Conservation (phyloP, 2,113 vertebrate species). For the Oceanodroma tethys region DNA sequence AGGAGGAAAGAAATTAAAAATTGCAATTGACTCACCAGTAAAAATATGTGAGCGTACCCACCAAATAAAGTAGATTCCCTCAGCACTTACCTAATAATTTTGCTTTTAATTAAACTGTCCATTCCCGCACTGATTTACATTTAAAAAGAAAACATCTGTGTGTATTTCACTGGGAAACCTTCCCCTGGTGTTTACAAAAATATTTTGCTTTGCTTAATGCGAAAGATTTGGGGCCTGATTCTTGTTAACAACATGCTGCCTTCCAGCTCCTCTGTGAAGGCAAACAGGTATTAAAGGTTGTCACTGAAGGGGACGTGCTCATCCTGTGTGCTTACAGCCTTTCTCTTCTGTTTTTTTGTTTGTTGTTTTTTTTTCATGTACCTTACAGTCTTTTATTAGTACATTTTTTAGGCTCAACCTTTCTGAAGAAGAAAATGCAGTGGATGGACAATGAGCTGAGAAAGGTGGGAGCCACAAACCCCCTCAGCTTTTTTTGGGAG, state of each 20-base stretch:
- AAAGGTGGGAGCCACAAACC: background rate
- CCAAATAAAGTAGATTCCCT: constrained; percentile 49
- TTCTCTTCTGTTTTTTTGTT: background rate
- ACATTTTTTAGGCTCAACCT: background rate
- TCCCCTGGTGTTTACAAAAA: constrained; percentile 22
- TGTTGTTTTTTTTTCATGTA: background rate
- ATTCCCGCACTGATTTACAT: constrained; percentile 48
- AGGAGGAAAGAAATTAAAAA: constrained; percentile 49
- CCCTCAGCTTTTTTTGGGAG: background rate
- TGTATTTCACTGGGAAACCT: constrained; percentile 39
- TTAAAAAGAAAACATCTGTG: constrained; percentile 59
- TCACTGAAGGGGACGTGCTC: background rate
- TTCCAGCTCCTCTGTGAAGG: background rate
- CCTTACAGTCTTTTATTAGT: background rate
- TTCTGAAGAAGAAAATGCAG: background rate
- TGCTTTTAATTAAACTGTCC: constrained; percentile 65
- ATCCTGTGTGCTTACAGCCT: background rate
- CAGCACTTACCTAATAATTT: constrained; percentile 59
- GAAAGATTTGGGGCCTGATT: background rate
- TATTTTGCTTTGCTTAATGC: background rate
- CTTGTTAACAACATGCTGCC: background rate
- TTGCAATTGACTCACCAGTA: constrained; percentile 49
- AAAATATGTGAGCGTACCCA: constrained; percentile 49
- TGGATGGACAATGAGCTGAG: background rate
- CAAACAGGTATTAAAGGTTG: background rate